phyloP scores from a whole-genome alignment of 2,797 vertebrate species.

The Agapornis canus region DNA sequence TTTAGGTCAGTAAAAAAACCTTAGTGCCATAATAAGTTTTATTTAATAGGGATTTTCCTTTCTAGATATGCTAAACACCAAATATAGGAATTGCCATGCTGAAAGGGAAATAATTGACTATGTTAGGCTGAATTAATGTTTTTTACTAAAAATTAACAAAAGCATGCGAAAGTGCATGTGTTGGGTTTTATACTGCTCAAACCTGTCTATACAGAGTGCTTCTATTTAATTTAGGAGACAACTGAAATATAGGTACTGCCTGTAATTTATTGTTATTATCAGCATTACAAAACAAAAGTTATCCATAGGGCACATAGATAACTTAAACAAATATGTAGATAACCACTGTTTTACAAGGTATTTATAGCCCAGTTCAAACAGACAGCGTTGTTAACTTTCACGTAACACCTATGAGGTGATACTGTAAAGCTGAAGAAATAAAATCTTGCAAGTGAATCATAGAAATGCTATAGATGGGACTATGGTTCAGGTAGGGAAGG shows the following conservation, averaged over 20 bases:
- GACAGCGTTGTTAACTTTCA: neutral
- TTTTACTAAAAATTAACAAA: neutral
- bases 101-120: neutral
- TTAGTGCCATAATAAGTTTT: neutral
- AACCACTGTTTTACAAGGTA: neutral
- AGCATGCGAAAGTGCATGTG: neutral
- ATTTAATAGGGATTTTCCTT: neutral
- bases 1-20: neutral
- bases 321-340: neutral
- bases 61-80: neutral
- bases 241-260: neutral
- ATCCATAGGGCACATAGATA: neutral
- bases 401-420: neutral
- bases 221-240: neutral
- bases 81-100: neutral
- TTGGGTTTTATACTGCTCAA: neutral
- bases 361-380: neutral
- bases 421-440: neutral
- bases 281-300: neutral
- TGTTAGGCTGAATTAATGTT: neutral
- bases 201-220: neutral
- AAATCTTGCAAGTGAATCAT: neutral
- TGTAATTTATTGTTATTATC: neutral
- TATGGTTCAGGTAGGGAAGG: neutral
- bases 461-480: neutral